Conservation (phyloP, 2,888 invertebrate genomes). For the Mesorhabditis sp. region DNA sequence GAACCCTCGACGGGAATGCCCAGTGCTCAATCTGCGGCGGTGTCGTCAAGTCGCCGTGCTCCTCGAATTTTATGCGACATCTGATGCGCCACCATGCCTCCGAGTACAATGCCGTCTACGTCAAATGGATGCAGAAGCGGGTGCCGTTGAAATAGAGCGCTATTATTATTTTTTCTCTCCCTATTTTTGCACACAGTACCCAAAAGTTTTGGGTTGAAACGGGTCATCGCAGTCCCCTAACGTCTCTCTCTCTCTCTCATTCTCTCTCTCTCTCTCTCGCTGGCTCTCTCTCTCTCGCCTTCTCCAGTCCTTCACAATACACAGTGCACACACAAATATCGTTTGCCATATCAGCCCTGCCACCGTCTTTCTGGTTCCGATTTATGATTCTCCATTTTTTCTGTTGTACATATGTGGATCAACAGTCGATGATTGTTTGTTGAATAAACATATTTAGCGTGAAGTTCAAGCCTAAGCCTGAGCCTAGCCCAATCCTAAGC, state of each 20-base stretch:
- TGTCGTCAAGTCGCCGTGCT: constrained; percentile 38
- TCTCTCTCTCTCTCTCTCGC: not conserved
- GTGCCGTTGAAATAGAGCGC: constrained; percentile 13
- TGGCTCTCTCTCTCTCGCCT: no score
- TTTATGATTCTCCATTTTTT: no score
- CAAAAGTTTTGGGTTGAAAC: not conserved
- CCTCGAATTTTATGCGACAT: constrained; percentile 44
- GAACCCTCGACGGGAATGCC: constrained; percentile 40
- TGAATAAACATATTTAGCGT: no score
- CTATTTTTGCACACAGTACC: not conserved
- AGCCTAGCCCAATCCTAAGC: no score
- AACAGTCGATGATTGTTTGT: no score
- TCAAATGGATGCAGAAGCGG: constrained; percentile 40
- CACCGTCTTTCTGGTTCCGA: no score
- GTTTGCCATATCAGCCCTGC: no score
- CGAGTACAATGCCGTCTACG: constrained; percentile 39
- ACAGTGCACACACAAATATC: no score
- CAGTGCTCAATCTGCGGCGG: constrained; percentile 40
- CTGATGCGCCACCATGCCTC: constrained; percentile 40
- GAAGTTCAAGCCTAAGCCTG: no score
- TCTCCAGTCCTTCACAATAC: no score
- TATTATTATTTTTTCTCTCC: not conserved
- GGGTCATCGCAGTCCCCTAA: not conserved
- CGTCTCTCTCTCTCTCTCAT: not conserved
- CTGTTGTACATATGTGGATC: no score